Percentiles rank a stretch among this genome's conserved stretches.
phyloP scores from a whole-genome alignment of 2,797 vertebrate genomes.

The Notoglanidium macrostoma region DNA sequence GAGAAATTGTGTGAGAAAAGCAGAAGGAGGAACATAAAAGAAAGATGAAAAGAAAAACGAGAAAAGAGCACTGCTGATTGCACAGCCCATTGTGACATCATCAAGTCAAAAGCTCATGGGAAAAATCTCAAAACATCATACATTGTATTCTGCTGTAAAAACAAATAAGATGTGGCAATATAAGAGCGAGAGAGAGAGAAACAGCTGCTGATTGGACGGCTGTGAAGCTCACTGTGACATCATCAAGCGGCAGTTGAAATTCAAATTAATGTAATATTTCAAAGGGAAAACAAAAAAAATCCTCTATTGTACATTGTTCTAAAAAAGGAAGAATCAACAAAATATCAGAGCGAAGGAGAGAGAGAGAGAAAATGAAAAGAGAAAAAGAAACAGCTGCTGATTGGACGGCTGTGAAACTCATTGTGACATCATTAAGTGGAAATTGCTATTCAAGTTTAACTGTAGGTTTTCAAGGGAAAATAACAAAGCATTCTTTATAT shows the following conservation, averaged over 20 bases:
- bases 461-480: background rate
- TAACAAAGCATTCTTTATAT: background rate
- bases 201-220: too few relatives aligned
- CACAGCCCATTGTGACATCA: background rate
- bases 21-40: background rate
- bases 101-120: background rate
- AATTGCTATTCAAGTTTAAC: background rate
- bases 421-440: background rate
- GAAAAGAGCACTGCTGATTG: background rate
- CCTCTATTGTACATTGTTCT: too few relatives aligned
- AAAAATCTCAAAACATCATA: background rate
- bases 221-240: too few relatives aligned
- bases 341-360: background rate
- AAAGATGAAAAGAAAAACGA: background rate
- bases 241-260: too few relatives aligned
- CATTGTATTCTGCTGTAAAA: background rate
- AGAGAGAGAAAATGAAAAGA: background rate
- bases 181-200: background rate
- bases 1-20: background rate
- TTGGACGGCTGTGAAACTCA: background rate
- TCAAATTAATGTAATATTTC: too few relatives aligned
- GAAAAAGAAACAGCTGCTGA: background rate
- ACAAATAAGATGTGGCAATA: background rate
- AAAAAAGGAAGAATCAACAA: too few relatives aligned
- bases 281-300: too few relatives aligned